Base-by-base conservation (phyloP, 1,140 invertebrate genomes). In the Zaprionus davidi region DNA sequence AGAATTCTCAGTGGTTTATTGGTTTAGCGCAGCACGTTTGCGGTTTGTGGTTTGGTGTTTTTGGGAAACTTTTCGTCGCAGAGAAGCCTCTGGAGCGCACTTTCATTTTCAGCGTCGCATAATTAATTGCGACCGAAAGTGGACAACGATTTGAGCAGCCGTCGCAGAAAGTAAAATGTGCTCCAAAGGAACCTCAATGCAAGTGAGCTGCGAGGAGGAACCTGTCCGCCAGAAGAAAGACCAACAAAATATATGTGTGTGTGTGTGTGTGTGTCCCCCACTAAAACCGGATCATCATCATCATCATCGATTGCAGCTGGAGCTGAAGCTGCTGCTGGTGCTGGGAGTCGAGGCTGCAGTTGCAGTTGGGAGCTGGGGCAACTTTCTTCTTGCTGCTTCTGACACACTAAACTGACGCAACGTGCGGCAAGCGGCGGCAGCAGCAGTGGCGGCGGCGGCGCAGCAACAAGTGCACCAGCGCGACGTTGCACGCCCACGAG, bases 61-160 rank as follows among this genome's bases (percentile, higher is more conserved):
- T 70, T 44, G 38, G 71, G 62, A 80, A 80, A 38, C 65, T 58
- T 73, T 51, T 63, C 24, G 31, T 34, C 31, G 31, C 31, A 34
- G 31, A 34, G 31, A 3, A 34, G 34, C n/a, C n/a, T 31, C 36
- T 11, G 1, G 31, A 64, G 78, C 70, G 76, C 86, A 88, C 85
- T 88, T 88, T 88, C 85, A 88, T 88, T 88, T 88, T 88, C 85
- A 85, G 46, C 70, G 78, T 78, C 82, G 85, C 85, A 88, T 88
- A 90, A 88, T 88, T 88, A 88, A 88, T 88, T 90, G 85, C 85
- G 85, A 82, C 86, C 82, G 85, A 88, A 88, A 88, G 85, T 90
- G 84, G 83, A 87, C 82, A 78, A 87, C 82, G 68, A 77, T 82
- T 86, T 87, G 79, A 84, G 64, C 75, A 64, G 78, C 71, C 63